A percentile compares a stretch with the other conserved stretches of the same genome.
These are phyloP conservation scores for Chaenocephalus aceratus DNA, from an alignment of 2,113 vertebrate genomes.

Conservation along the genomic window DNA sequence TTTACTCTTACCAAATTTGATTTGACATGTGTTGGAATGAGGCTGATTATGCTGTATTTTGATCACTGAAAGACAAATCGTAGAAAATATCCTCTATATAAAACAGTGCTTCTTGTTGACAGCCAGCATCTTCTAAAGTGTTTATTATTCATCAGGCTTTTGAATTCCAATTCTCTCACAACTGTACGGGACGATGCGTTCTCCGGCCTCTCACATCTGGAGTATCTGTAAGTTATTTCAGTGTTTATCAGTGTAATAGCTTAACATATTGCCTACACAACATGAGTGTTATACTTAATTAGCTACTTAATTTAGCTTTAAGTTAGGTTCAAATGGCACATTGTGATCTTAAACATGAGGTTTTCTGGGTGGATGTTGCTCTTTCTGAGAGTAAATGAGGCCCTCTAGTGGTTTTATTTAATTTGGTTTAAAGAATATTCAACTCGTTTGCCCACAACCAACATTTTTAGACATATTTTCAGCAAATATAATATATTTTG, in stretches of 20 bases:
- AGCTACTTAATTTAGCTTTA: no score
- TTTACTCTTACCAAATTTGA: no score
- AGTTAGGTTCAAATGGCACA: no score
- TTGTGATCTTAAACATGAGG: neutral
- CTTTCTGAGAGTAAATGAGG: neutral
- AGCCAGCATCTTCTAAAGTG: neutral
- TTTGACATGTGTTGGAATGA: no score
- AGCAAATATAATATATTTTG: no score
- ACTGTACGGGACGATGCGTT: conserved; percentile 96
- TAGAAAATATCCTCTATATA: neutral
- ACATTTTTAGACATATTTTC: no score
- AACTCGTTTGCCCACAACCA: neutral
- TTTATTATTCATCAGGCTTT: conserved; percentile 83
- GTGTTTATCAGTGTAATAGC: neutral
- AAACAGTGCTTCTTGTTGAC: neutral
- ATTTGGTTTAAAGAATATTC: neutral
- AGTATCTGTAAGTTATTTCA: conserved; percentile 93
- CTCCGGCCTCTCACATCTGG: conserved; percentile 94
- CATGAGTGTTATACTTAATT: no score
- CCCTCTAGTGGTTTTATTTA: conserved; percentile 33
- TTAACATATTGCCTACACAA: no score
- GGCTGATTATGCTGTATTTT: neutral
- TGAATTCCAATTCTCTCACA: conserved; percentile 97
- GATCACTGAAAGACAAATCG: neutral
- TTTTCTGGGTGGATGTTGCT: conserved; percentile 15